phyloP scores from a whole-genome alignment of 1,140 invertebrate genomes.

The Drosophila sturtevanti region DNA sequence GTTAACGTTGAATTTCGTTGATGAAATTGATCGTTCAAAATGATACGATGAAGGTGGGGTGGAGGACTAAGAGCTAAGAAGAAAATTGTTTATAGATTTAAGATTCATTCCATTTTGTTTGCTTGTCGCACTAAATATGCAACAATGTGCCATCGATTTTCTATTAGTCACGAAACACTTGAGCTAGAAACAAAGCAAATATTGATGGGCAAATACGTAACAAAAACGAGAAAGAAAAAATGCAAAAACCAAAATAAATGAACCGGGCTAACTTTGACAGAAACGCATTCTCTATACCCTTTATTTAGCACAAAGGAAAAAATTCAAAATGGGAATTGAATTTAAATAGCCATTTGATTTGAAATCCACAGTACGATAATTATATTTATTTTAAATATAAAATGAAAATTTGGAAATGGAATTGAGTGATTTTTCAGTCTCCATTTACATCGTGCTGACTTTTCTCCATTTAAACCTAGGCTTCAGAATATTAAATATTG shows the following conservation, averaged over 20 bases:
- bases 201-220: constrained; percentile 56
- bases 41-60: background rate
- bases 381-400: no score
- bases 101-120: constrained; percentile 44
- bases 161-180: constrained; percentile 66
- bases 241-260: constrained; percentile 10
- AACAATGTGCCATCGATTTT: constrained; percentile 75
- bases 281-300: background rate
- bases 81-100: constrained; percentile 14
- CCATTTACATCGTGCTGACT: no score
- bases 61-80: background rate
- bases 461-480: no score
- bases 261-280: background rate
- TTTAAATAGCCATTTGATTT: no score
- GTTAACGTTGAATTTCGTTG: constrained; percentile 5
- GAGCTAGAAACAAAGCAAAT: constrained; percentile 59
- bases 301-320: background rate
- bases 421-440: no score
- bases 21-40: constrained; percentile 1
- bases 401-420: no score
- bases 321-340: background rate
- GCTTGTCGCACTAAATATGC: constrained; percentile 46
- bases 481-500: no score
- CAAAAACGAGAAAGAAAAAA: constrained; percentile 23
- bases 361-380: no score